Percentiles rank a stretch among this genome's conserved stretches.
These are phyloP conservation scores for Catalaphyllia jardinei DNA, from an alignment of 64 coral and sea anemone genomes.

Conservation along the genomic window DNA sequence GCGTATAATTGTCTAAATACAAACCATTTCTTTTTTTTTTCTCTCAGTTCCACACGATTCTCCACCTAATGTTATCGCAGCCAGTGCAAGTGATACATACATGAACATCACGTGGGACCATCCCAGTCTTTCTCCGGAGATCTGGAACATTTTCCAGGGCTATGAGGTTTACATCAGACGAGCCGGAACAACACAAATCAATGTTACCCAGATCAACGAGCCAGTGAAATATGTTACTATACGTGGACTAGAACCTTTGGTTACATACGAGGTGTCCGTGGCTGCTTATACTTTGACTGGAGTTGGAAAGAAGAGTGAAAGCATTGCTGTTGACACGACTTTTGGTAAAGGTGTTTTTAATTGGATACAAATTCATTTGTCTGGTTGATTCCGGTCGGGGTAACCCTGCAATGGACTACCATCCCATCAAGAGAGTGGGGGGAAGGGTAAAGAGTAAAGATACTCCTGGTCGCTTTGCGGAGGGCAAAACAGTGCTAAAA, in stretches of 20 bases:
- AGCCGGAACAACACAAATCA: neutral
- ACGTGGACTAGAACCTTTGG: neutral
- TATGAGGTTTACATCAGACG: conserved; percentile 21
- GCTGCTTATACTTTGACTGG: conserved; percentile 33
- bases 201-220: neutral
- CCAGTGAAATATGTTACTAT: neutral
- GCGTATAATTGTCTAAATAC: no score
- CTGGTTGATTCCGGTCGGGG: no score
- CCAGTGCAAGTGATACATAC: neutral
- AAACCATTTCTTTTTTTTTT: neutral
- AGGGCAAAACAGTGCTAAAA: no score
- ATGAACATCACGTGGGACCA: conserved; percentile 7
- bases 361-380: neutral
- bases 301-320: neutral
- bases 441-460: no score
- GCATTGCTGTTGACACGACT: neutral
- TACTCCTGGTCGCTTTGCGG: no score
- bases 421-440: no score
- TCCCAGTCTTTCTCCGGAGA: neutral
- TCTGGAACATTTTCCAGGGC: conserved; percentile 9
- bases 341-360: neutral
- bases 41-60: conserved; percentile 4
- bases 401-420: no score
- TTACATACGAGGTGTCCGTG: conserved; percentile 16
- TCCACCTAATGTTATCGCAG: neutral